A percentile compares a stretch with the other conserved stretches of the same genome.
Evolutionary conservation across 2,888 invertebrate genomes (phyloP).

Genomic region (Anagyrus pseudococci): DNA sequence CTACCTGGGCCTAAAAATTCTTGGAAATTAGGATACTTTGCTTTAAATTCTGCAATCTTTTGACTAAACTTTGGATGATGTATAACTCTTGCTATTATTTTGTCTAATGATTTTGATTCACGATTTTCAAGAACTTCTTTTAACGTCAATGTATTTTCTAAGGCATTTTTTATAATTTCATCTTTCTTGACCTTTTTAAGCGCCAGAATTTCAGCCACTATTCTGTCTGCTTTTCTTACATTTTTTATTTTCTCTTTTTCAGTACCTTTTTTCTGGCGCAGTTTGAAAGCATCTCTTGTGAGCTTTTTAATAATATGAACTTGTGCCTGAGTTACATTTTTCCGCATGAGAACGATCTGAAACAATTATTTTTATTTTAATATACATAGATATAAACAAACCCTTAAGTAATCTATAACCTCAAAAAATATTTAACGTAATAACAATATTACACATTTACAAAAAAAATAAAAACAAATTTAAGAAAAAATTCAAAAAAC

Average conservation of each 20-base stretch:
- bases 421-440: background rate
- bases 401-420: constrained; percentile 29
- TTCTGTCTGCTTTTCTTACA: constrained; percentile 48
- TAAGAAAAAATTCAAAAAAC: background rate
- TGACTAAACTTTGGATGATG: constrained; percentile 44
- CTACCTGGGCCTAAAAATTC: constrained; percentile 43
- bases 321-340: constrained; percentile 48
- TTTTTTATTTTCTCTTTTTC: constrained; percentile 51
- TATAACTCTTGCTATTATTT: constrained; percentile 47
- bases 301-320: constrained; percentile 49
- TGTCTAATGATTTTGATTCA: constrained; percentile 37
- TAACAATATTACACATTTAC: constrained; percentile 19
- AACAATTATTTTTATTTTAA: constrained; percentile 21
- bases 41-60: constrained; percentile 47
- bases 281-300: constrained; percentile 46
- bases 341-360: constrained; percentile 52
- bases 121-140: constrained; percentile 44
- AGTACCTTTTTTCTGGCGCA: constrained; percentile 48
- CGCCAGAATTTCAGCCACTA: constrained; percentile 48
- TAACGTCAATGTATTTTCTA: constrained; percentile 43
- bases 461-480: background rate
- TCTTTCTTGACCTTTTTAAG: constrained; percentile 54
- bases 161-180: constrained; percentile 51
- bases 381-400: constrained; percentile 8
- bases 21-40: constrained; percentile 51